Conservation (phyloP, 2,797 vertebrate species). For the Hafferia zeledoni region DNA sequence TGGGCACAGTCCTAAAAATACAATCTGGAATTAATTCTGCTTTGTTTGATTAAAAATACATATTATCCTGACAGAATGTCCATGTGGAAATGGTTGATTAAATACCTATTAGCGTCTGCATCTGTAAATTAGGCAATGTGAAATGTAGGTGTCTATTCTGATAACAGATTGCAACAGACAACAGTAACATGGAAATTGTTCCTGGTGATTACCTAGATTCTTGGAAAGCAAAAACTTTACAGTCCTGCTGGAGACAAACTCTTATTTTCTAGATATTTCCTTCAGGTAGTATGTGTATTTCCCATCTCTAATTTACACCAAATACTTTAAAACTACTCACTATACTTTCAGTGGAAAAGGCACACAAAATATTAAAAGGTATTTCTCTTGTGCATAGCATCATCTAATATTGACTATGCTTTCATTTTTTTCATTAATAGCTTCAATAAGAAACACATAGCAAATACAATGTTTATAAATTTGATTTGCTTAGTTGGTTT, state of each 20-base stretch:
- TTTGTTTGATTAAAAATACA: not conserved
- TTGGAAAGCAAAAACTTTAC: not conserved
- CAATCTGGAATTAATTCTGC: not conserved
- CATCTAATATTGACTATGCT: not conserved
- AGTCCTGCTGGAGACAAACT: not conserved
- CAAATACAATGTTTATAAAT: not conserved
- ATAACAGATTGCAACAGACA: not conserved
- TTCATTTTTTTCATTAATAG: not conserved
- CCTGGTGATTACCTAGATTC: not conserved
- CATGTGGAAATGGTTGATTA: not conserved
- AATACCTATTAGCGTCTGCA: not conserved
- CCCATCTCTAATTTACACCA: not conserved
- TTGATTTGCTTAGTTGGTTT: not conserved
- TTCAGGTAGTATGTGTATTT: not conserved
- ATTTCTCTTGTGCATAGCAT: not conserved
- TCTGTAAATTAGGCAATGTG: not conserved
- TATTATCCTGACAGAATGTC: not conserved
- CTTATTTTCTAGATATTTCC: not conserved
- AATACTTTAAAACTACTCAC: not conserved
- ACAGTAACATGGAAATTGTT: not conserved
- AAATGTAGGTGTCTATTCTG: not conserved
- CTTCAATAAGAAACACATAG: not conserved
- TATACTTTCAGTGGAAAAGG: not conserved
- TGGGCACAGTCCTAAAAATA: not conserved
- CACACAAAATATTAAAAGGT: not conserved